These are phyloP conservation scores for Muscina levida DNA, from an alignment of 2,888 invertebrate species.

Conservation along the genomic window DNA sequence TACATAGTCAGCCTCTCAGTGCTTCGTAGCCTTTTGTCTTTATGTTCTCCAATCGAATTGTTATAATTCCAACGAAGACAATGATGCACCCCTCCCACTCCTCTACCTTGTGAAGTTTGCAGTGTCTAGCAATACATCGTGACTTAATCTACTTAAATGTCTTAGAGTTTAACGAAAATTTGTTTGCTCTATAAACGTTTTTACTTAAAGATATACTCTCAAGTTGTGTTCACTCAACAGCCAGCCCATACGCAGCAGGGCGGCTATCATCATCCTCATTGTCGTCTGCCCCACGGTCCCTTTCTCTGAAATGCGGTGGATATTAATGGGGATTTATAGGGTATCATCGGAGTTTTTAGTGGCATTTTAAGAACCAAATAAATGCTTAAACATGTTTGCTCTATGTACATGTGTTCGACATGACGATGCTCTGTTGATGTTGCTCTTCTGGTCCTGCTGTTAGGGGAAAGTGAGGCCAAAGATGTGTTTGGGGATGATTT, in stretches of 20 bases:
- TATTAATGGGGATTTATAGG: constrained; percentile 68
- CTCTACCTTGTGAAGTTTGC: constrained; percentile 20
- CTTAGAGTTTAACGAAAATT: constrained; percentile 67
- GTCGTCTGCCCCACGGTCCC: constrained; percentile 14
- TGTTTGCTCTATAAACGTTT: constrained; percentile 61
- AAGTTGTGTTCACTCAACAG: constrained; percentile 1
- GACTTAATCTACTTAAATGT: constrained; percentile 70
- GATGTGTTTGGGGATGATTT: constrained; percentile 54
- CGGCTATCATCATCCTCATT: constrained; percentile 31
- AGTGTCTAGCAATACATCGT: constrained; percentile 64
- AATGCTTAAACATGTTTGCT: constrained; percentile 61
- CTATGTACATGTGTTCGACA: constrained; percentile 43
- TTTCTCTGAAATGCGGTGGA: constrained; percentile 59
- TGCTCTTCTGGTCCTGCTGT: too few relatives aligned
- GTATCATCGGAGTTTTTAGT: constrained; percentile 63
- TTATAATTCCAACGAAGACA: constrained; percentile 35
- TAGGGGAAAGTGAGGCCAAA: too few relatives aligned
- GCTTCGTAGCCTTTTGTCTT: constrained; percentile 43
- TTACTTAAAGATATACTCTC: constrained; percentile 20
- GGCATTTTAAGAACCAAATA: constrained; percentile 53
- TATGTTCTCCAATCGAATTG: constrained; percentile 6
- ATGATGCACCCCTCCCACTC: constrained; percentile 11
- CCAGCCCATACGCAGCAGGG: neutral
- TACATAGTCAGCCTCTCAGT: constrained; percentile 27
- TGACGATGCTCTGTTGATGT: constrained; percentile 4